These are phyloP conservation scores for Yasuhikotakia modesta DNA, from an alignment of 2,797 vertebrate species.

Conservation along the genomic window DNA sequence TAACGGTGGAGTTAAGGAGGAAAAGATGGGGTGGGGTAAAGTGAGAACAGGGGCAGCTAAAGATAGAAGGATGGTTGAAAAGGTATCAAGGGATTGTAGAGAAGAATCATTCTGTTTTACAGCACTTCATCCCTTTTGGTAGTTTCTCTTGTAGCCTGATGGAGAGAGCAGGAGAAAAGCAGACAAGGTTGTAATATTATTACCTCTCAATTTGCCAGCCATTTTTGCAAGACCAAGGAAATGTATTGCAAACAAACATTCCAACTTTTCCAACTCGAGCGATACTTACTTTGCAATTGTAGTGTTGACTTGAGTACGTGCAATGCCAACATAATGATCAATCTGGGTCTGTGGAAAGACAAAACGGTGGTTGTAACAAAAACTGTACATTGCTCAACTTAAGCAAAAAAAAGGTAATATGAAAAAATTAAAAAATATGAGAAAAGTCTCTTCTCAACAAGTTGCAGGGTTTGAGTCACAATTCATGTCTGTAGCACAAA, in stretches of 20 bases:
- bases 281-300: slow-evolving; percentile 84
- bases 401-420: too few relatives aligned
- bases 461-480: too few relatives aligned
- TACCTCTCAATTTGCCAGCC: not conserved
- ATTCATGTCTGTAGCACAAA: too few relatives aligned
- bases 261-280: slow-evolving; percentile 22
- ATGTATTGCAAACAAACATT: not conserved
- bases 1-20: slow-evolving; percentile 51
- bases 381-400: too few relatives aligned
- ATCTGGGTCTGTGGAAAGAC: slow-evolving; percentile 82
- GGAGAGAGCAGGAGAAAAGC: slow-evolving; percentile 9
- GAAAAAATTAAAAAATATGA: too few relatives aligned
- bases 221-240: not conserved
- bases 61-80: slow-evolving; percentile 48
- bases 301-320: slow-evolving; percentile 81
- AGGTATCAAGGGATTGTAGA: slow-evolving; percentile 30
- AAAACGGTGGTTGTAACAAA: not conserved
- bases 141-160: slow-evolving; percentile 89
- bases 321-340: slow-evolving; percentile 86
- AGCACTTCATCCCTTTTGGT: slow-evolving; percentile 83
- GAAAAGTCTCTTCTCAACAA: too few relatives aligned
- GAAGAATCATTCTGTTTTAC: slow-evolving; percentile 77
- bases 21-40: slow-evolving; percentile 1
- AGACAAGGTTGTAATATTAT: slow-evolving; percentile 29
- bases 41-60: slow-evolving; percentile 42